Evolutionary conservation across 1,140 invertebrate genomes (phyloP).

Genomic region (Drosophila littoralis): DNA sequence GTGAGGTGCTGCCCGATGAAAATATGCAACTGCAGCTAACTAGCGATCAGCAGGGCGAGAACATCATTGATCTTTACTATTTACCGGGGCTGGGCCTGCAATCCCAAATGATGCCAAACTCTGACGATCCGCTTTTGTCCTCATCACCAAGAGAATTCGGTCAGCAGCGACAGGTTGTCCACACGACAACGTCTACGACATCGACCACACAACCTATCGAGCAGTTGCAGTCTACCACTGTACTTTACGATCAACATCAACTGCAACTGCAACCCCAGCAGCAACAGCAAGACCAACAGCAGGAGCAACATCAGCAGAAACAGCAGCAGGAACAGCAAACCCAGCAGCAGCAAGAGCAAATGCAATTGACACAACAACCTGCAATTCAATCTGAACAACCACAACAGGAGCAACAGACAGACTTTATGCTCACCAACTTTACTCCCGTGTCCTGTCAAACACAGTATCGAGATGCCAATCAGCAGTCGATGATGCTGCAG

Average conservation of each 20-base stretch:
- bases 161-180: slow-evolving; percentile 79
- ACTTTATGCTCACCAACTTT: slow-evolving; percentile 61
- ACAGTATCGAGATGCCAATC: slow-evolving; percentile 52
- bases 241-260: slow-evolving; percentile 21
- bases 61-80: slow-evolving; percentile 83
- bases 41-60: slow-evolving; percentile 72
- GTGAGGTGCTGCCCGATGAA: slow-evolving; percentile 92
- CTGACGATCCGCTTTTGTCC: slow-evolving; percentile 92
- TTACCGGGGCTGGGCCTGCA: slow-evolving; percentile 85
- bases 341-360: slow-evolving; percentile 22
- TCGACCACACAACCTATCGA: slow-evolving; percentile 9
- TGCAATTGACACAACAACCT: slow-evolving; percentile 21
- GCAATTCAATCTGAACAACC: slow-evolving; percentile 3
- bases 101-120: slow-evolving; percentile 93
- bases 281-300: slow-evolving; percentile 40
- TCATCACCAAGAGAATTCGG: slow-evolving; percentile 92
- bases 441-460: slow-evolving; percentile 50
- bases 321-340: slow-evolving; percentile 25
- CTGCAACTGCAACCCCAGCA: slow-evolving; percentile 26
- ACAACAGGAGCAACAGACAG: slow-evolving; percentile 40
- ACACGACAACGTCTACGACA: background rate
- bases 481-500: slow-evolving; percentile 57
- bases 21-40: slow-evolving; percentile 83
- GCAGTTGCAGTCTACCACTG: background rate
- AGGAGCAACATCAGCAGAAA: slow-evolving; percentile 4